phyloP scores from a whole-genome alignment of 2,888 invertebrate species.

The Octodonta nipae region DNA sequence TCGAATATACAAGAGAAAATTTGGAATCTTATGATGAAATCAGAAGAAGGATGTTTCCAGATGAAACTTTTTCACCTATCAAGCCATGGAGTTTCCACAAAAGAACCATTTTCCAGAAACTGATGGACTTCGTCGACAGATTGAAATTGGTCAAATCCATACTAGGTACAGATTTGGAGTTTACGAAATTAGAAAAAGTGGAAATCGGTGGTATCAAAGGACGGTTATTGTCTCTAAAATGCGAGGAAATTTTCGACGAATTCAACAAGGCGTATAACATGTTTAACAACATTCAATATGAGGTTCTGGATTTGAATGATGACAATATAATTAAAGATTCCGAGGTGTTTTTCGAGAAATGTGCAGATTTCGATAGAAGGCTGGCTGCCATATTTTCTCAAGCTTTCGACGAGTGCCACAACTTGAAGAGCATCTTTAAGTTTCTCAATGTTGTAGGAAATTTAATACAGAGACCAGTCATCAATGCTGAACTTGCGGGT shows the following conservation, averaged over 20 bases:
- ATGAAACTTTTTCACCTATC: too few relatives aligned
- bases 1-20: constrained; percentile 38
- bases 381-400: constrained; percentile 68
- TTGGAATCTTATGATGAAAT: constrained; percentile 27
- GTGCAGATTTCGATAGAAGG: constrained; percentile 60
- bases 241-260: constrained; percentile 28
- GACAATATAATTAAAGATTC: constrained; percentile 53
- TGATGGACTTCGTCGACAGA: constrained; percentile 49
- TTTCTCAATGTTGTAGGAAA: constrained; percentile 43
- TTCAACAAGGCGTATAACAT: constrained; percentile 31
- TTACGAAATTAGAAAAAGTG: constrained; percentile 70
- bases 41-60: constrained; percentile 34
- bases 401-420: constrained; percentile 67
- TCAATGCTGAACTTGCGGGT: constrained; percentile 55
- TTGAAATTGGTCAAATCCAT: constrained; percentile 54
- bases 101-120: constrained; percentile 54
- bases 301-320: constrained; percentile 60
- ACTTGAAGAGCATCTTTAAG: constrained; percentile 49
- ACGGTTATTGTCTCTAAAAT: constrained; percentile 27
- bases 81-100: constrained; percentile 66
- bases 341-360: constrained; percentile 44
- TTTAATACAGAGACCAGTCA: constrained; percentile 59
- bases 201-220: constrained; percentile 35
- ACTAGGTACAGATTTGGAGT: constrained; percentile 66
- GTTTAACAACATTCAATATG: constrained; percentile 50